These are phyloP conservation scores for Glossophaga mutica DNA, from an alignment of 2,797 vertebrate genomes.

Conservation along the genomic window DNA sequence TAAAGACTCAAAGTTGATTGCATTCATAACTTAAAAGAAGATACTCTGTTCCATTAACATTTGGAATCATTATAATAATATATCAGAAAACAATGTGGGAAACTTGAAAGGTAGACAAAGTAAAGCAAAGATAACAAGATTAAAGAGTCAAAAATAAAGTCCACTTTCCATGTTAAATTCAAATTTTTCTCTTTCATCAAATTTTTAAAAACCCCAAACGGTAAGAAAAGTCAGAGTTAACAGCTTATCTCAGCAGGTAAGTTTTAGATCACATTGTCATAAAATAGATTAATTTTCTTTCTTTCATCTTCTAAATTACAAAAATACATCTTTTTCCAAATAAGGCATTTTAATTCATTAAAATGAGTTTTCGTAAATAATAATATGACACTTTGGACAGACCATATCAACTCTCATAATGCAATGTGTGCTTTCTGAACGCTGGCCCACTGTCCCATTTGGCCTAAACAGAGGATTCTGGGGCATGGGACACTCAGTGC, in stretches of 20 bases:
- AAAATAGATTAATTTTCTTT: constrained; percentile 13
- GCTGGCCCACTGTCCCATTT: background rate
- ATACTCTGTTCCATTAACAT: constrained; percentile 83
- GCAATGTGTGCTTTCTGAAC: background rate
- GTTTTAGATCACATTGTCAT: constrained; percentile 31
- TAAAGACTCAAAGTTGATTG: constrained; percentile 88
- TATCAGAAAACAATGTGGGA: constrained; percentile 78
- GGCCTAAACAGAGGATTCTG: background rate
- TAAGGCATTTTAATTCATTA: constrained; percentile 7
- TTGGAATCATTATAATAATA: constrained; percentile 83
- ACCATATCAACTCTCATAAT: background rate
- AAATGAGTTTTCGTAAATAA: constrained; percentile 22
- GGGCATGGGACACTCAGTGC: background rate
- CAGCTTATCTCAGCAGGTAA: constrained; percentile 13
- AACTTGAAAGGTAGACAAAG: constrained; percentile 57
- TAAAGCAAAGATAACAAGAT: constrained; percentile 50
- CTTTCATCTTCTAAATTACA: constrained; percentile 30
- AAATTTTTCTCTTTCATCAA: background rate
- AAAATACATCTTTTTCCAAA: constrained; percentile 50
- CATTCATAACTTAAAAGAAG: constrained; percentile 85
- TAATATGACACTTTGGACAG: background rate
- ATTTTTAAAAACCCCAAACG: constrained; percentile 1
- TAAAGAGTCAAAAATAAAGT: constrained; percentile 37
- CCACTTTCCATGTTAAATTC: background rate
- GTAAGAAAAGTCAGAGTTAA: background rate